phyloP scores from a whole-genome alignment of 1,140 invertebrate species.

The Ceratina japonica region DNA sequence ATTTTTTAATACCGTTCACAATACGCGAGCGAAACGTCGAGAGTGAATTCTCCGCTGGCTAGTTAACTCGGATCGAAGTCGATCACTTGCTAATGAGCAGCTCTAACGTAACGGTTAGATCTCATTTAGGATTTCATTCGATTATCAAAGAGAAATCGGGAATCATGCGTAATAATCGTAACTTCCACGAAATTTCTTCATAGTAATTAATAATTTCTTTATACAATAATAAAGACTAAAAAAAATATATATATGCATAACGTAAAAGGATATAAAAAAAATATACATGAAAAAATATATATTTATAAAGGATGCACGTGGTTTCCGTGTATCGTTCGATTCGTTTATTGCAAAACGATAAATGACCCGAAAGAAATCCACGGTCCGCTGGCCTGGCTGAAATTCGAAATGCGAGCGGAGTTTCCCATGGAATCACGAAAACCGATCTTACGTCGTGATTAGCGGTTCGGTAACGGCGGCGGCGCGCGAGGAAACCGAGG shows the following conservation, averaged over 20 bases:
- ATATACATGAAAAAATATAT: too few relatives aligned
- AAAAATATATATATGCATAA: too few relatives aligned
- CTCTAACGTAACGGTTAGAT: slow-evolving; percentile 15
- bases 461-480: slow-evolving; percentile 27
- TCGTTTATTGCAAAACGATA: too few relatives aligned
- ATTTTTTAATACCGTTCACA: neutral
- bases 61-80: slow-evolving; percentile 19
- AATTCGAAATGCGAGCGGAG: slow-evolving; percentile 52
- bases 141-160: neutral
- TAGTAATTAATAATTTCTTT: too few relatives aligned
- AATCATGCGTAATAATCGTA: too few relatives aligned
- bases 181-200: too few relatives aligned
- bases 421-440: slow-evolving; percentile 44
- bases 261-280: too few relatives aligned
- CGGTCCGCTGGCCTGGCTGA: slow-evolving; percentile 56
- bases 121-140: slow-evolving; percentile 7
- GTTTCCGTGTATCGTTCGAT: neutral
- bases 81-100: slow-evolving; percentile 37
- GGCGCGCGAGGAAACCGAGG: slow-evolving; percentile 20
- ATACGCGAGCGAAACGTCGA: neutral
- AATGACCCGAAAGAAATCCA: slow-evolving; percentile 26
- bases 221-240: too few relatives aligned
- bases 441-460: slow-evolving; percentile 51
- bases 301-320: too few relatives aligned
- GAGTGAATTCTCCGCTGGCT: neutral